Evolutionary conservation across 2,113 vertebrate species (phyloP), one percentile per base, ranked within the genome.

Genomic region (Nothoprocta perdicaria): DNA sequence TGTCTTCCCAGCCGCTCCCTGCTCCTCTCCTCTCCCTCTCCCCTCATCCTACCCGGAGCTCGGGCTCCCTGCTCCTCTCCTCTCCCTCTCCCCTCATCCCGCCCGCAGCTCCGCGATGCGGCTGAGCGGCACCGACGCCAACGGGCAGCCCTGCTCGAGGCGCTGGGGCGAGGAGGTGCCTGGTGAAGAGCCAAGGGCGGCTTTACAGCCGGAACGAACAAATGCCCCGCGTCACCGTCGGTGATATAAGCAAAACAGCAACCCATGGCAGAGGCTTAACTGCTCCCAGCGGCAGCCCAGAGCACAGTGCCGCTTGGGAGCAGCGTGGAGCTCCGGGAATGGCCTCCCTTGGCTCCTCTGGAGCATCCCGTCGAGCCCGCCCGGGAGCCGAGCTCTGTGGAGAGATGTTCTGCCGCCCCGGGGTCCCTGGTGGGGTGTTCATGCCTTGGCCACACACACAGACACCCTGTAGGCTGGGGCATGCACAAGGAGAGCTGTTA

Each of bases 131-230:
- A 58, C 40, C 18, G 1, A 10, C 66, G 80, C 57, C 78, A 60
- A 2, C 62, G 57, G 78, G 26, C 27, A 61, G n/a, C 53, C 78
- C 69, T 19, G 84, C 63, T 41, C 77, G 80, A 90, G 88, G 78
- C 93, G 69, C 80, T 22, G 86, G 89, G 84, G 84, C 66, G 80
- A 48, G 80, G 29, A 93, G 81, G 82, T 5, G 76, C 1, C 86
- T 95, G 92, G 88, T 88, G 67, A 5, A 0, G 86, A 90, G 92
- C 95, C 95, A 96, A 91, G 40, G 84, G 67, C 78, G 81, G 90
- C 65, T 96, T 93, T 95, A 89, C 81, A 80, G 92, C 88, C 11
- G 18, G 92, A 95, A 95, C 55, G 63, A 92, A 58, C 93, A 92
- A 86, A 90, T 94, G 95, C 45, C 10, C 3, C 45, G 43, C 84